Evolutionary conservation across 2,113 vertebrate species (phyloP).

Genomic region (Nothobranchius furzeri): DNA sequence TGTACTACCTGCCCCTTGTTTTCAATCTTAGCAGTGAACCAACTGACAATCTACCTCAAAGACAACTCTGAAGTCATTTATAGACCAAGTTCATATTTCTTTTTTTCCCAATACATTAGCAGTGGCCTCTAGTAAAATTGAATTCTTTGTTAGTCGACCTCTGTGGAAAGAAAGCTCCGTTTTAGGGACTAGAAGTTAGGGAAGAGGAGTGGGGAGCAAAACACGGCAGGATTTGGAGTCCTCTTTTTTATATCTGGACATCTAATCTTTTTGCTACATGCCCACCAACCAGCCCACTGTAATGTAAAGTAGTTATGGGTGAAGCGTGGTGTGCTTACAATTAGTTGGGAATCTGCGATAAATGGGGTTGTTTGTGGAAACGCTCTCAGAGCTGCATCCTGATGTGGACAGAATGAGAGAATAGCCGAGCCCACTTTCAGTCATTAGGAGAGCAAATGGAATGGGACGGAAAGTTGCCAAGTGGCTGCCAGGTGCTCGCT

Average conservation of each 20-base stretch:
- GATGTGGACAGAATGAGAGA: conserved; percentile 65
- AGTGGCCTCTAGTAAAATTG: no score
- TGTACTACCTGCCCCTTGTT: neutral
- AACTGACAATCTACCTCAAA: no score
- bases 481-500: conserved; percentile 66
- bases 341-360: conserved; percentile 67
- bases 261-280: conserved; percentile 14
- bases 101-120: no score
- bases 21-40: neutral
- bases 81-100: no score
- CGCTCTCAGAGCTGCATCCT: conserved; percentile 56
- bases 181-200: no score
- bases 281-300: conserved; percentile 41
- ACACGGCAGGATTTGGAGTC: no score
- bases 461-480: conserved; percentile 67
- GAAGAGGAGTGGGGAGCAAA: no score
- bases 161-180: no score
- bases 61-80: no score
- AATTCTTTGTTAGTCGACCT: no score
- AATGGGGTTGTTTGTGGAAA: conserved; percentile 62
- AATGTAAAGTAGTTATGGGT: conserved; percentile 53
- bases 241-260: neutral
- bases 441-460: conserved; percentile 56
- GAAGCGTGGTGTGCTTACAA: conserved; percentile 51
- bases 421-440: conserved; percentile 43